Evolutionary conservation across 2,888 invertebrate species (phyloP).

Genomic region (Aelia acuminata): DNA sequence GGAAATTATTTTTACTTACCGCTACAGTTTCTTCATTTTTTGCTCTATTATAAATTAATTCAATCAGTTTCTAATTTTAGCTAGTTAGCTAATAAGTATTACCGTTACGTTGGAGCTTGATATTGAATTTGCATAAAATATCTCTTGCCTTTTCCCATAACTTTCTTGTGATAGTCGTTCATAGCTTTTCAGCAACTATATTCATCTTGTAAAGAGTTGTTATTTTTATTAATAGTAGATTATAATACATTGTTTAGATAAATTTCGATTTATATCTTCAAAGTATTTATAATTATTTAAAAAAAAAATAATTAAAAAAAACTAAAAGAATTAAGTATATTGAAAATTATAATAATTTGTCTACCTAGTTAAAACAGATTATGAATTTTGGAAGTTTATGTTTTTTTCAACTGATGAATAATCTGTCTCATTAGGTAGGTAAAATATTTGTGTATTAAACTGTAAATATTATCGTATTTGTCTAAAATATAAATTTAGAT

Average conservation of each 20-base stretch:
- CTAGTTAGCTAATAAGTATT: not conserved
- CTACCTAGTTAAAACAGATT: constrained; percentile 54
- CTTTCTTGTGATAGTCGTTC: constrained; percentile 63
- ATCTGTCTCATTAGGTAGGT: constrained; percentile 45
- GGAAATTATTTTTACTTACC: constrained; percentile 11
- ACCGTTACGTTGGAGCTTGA: constrained; percentile 53
- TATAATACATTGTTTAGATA: constrained; percentile 59
- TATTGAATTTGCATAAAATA: constrained; percentile 54
- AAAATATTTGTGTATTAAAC: constrained; percentile 45
- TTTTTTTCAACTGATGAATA: not conserved
- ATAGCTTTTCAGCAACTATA: constrained; percentile 64
- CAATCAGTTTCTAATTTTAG: not conserved
- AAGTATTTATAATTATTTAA: constrained; percentile 54
- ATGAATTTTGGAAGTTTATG: not conserved
- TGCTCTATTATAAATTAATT: not conserved
- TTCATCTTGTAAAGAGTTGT: constrained; percentile 63
- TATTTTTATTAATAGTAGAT: constrained; percentile 64
- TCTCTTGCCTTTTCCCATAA: constrained; percentile 61
- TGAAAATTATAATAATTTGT: constrained; percentile 48
- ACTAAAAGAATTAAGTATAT: constrained; percentile 25
- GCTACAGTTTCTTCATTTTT: constrained; percentile 25
- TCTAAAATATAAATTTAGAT: constrained; percentile 11
- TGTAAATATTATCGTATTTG: constrained; percentile 54
- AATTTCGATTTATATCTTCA: constrained; percentile 58
- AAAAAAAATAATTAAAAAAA: not conserved